phyloP scores from a whole-genome alignment of 2,797 vertebrate genomes.

The Hydrophis major region DNA sequence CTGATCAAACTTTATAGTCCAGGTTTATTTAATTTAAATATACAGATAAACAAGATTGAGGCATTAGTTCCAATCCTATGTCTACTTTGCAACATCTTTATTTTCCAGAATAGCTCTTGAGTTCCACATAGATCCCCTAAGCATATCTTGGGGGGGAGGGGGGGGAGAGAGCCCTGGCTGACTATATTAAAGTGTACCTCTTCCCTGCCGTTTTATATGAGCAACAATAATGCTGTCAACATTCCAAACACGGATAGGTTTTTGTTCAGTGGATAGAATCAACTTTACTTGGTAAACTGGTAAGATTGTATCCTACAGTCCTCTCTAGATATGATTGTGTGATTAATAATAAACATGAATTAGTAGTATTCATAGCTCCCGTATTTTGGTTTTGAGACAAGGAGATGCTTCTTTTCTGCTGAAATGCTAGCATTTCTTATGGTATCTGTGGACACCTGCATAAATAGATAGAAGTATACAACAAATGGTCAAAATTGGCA shows the following conservation, averaged over 20 bases:
- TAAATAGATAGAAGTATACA: no score
- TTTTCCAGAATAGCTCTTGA: neutral
- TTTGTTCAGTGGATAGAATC: neutral
- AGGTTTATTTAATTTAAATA: neutral
- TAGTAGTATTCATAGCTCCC: neutral
- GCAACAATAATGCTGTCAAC: neutral
- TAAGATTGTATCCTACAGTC: neutral
- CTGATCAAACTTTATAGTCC: neutral
- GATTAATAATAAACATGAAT: neutral
- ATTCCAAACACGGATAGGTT: neutral
- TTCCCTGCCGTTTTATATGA: neutral
- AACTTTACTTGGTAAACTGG: neutral
- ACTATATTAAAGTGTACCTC: neutral
- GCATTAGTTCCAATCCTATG: neutral
- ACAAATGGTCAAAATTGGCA: no score
- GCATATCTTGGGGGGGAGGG: neutral
- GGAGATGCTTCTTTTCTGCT: neutral
- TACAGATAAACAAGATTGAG: neutral
- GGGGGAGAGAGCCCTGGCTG: neutral
- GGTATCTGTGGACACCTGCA: no score
- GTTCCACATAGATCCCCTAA: neutral
- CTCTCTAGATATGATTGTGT: neutral
- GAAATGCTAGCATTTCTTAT: neutral
- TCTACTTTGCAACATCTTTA: neutral
- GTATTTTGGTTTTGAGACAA: neutral